Conservation (phyloP, 2,113 vertebrate genomes). For the Paraplagusia blochii region DNA sequence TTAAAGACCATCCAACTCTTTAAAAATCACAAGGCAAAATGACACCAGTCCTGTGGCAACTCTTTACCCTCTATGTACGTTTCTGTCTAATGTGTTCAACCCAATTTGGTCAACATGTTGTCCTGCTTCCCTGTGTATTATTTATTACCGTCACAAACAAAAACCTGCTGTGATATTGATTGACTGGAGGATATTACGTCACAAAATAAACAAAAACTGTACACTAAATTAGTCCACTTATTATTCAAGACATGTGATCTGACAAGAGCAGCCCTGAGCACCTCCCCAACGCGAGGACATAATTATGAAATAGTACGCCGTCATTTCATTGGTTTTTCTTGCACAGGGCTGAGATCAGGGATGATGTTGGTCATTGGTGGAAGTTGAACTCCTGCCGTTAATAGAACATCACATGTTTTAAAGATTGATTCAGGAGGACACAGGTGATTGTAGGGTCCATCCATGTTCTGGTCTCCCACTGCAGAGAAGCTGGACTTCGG, state of each 20-base stretch:
- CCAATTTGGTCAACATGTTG: constrained; percentile 19
- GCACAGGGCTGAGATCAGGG: constrained; percentile 16
- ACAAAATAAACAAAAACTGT: constrained; percentile 36
- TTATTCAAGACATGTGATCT: constrained; percentile 50
- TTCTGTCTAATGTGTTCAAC: constrained; percentile 19
- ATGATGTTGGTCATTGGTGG: constrained; percentile 21
- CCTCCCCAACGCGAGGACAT: constrained; percentile 45
- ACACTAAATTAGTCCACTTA: constrained; percentile 60
- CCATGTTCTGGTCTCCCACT: constrained; percentile 60
- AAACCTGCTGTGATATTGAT: constrained; percentile 32
- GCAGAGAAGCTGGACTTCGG: neutral
- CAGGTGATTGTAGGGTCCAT: constrained; percentile 42
- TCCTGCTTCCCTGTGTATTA: constrained; percentile 30
- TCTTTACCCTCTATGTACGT: constrained; percentile 53
- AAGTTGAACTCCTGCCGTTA: constrained; percentile 16
- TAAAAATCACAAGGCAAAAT: constrained; percentile 63
- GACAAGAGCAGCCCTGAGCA: constrained; percentile 51
- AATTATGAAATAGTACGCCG: constrained; percentile 39
- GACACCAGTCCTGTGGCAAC: constrained; percentile 52
- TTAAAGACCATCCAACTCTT: constrained; percentile 57
- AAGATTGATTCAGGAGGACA: constrained; percentile 29
- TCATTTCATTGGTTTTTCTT: constrained; percentile 47
- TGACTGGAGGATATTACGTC: constrained; percentile 45
- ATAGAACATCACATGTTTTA: constrained; percentile 35
- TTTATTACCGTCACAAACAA: constrained; percentile 47